These are phyloP conservation scores for Pionites leucogaster DNA, from an alignment of 2,113 vertebrate genomes.

Conservation along the genomic window DNA sequence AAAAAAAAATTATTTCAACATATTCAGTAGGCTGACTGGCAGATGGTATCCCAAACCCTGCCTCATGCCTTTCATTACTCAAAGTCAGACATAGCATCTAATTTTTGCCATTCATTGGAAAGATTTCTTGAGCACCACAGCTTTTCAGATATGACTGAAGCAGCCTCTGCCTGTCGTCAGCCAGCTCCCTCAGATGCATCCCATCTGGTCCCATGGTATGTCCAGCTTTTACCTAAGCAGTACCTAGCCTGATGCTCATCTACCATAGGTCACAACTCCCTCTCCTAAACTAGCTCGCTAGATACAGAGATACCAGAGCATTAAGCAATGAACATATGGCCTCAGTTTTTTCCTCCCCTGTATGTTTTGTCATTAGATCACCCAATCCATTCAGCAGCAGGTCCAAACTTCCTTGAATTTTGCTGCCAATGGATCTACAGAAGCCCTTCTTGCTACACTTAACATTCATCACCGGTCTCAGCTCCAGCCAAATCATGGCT, in stretches of 20 bases:
- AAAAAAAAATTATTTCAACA: background rate
- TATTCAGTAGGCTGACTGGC: background rate
- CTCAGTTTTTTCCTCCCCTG: background rate
- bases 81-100: background rate
- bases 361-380: background rate
- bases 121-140: background rate
- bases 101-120: background rate
- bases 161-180: background rate
- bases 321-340: background rate
- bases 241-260: background rate
- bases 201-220: background rate
- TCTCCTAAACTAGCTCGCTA: background rate
- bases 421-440: background rate
- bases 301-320: background rate
- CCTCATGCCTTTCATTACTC: accelerated
- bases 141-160: background rate
- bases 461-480: background rate
- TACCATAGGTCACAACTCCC: background rate
- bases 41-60: background rate
- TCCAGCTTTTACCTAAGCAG: background rate
- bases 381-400: background rate
- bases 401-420: background rate
- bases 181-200: background rate
- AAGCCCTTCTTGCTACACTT: background rate
- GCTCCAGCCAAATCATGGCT: background rate